Evolutionary conservation across 2,888 invertebrate species (phyloP).

Genomic region (Thyatira batis): DNA sequence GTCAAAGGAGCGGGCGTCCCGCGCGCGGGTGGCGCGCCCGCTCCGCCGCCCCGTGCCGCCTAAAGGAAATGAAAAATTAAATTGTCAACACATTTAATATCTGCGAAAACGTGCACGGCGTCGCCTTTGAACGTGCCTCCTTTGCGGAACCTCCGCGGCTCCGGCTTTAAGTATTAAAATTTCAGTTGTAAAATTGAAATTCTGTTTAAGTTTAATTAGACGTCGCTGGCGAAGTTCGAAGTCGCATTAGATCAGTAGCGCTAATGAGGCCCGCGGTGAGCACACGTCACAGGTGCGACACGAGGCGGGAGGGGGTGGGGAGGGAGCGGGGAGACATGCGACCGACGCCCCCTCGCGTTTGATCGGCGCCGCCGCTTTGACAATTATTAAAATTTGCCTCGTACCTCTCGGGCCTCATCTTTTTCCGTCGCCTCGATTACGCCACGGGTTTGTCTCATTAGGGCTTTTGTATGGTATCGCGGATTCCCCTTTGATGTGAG

Average conservation of each 20-base stretch:
- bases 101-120: constrained; percentile 81
- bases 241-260: constrained; percentile 78
- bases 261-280: constrained; percentile 79
- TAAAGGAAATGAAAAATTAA: constrained; percentile 83
- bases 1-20: constrained; percentile 76
- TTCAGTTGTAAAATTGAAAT: constrained; percentile 78
- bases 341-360: constrained; percentile 65
- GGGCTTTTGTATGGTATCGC: constrained; percentile 81
- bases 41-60: constrained; percentile 60
- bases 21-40: constrained; percentile 56
- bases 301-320: constrained; percentile 34
- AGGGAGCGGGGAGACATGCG: constrained; percentile 20
- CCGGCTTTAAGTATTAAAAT: constrained; percentile 78
- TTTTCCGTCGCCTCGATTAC: constrained; percentile 82
- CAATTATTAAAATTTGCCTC: constrained; percentile 84
- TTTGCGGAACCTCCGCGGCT: constrained; percentile 71
- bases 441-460: constrained; percentile 82
- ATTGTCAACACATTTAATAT: constrained; percentile 83
- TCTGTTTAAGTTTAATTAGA: constrained; percentile 80
- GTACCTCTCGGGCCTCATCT: constrained; percentile 81
- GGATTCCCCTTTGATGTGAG: constrained; percentile 75
- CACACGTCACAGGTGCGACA: constrained; percentile 72
- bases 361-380: constrained; percentile 83
- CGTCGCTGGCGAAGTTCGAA: constrained; percentile 72
- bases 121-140: constrained; percentile 77